phyloP scores from a whole-genome alignment of 1,140 invertebrate species.

The Drosophila yakuba region DNA sequence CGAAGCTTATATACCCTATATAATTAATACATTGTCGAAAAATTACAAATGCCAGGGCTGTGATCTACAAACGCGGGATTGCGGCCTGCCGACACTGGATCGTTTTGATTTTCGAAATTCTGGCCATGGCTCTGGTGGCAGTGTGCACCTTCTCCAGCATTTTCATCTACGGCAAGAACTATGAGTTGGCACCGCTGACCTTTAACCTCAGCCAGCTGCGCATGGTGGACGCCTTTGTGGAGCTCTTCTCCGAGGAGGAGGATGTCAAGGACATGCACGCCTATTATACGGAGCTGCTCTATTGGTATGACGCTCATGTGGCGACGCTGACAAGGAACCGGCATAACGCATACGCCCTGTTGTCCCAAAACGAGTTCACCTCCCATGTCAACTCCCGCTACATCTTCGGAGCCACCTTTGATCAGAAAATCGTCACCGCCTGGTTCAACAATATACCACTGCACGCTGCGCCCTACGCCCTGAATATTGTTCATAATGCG shows the following conservation, averaged over 20 bases:
- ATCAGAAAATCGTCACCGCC: slow-evolving; percentile 16
- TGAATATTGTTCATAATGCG: slow-evolving; percentile 66
- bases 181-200: slow-evolving; percentile 23
- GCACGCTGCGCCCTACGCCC: slow-evolving; percentile 46
- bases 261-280: slow-evolving; percentile 16
- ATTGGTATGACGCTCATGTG: slow-evolving; percentile 58
- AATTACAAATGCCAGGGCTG: slow-evolving; percentile 3
- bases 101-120: slow-evolving; percentile 5
- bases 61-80: slow-evolving; percentile 37
- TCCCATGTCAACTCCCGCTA: slow-evolving; percentile 35
- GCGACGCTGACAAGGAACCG: neutral
- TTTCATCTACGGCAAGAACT: slow-evolving; percentile 50
- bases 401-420: slow-evolving; percentile 52
- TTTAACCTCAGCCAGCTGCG: slow-evolving; percentile 45
- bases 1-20: too few species aligned
- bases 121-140: slow-evolving; percentile 12
- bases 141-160: slow-evolving; percentile 29
- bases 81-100: slow-evolving; percentile 9
- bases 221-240: slow-evolving; percentile 40
- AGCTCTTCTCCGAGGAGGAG: slow-evolving; percentile 3
- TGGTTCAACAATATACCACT: slow-evolving; percentile 70
- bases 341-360: slow-evolving; percentile 1
- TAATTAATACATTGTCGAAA: too few species aligned
- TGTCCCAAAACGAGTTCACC: slow-evolving; percentile 18
- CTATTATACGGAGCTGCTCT: slow-evolving; percentile 49